Evolutionary conservation across 2,797 vertebrate species (phyloP), one percentile per base, ranked within the genome.

Genomic region (Aphelocoma californica): DNA sequence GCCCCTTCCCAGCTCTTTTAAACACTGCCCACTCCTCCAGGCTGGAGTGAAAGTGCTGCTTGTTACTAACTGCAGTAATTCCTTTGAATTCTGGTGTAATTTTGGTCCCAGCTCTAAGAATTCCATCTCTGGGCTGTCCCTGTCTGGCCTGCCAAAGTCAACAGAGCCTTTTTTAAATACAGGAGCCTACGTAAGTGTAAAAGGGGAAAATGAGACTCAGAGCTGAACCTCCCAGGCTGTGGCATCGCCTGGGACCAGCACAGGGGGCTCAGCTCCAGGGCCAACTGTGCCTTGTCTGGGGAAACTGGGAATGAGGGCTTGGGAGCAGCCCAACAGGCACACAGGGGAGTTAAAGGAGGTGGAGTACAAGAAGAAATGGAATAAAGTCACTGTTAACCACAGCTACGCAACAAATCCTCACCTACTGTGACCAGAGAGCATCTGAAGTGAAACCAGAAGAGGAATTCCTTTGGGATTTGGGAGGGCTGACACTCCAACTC

Each of bases 71-170:
- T 29, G 40, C 79, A 74, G 53, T 7, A 54, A 81, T 24, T 72
- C 58, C 50, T 51, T 54, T 48, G 9, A 16, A 64, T 31, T 62
- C 4, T 34, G 42, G 48, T 2, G 3, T 14, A 2, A 64, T 64
- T 83, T 53, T 28, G 23, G 65, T 23, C 60, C 60, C 51, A 47
- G 86, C 60, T 75, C 75, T 58, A 31, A 34, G 88, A 71, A 91
- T 92, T 83, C 93, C 82, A 91, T 36, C 69, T 36, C 38, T 5
- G 34, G 74, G 88, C 69, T 78, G 90, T 83, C 80, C 73, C 78
- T 77, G 25, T 14, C 53, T 4, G 17, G 81, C 65, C 42, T 95
- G 94, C 94, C 96, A 95, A 95, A 61, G 77, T 91, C 94, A 95
- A 95, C 86, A 92, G 69, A 57, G 18, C 19, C 53, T 29, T 74